Conservation (phyloP, 2,113 vertebrate genomes). For the Nanger granti region DNA sequence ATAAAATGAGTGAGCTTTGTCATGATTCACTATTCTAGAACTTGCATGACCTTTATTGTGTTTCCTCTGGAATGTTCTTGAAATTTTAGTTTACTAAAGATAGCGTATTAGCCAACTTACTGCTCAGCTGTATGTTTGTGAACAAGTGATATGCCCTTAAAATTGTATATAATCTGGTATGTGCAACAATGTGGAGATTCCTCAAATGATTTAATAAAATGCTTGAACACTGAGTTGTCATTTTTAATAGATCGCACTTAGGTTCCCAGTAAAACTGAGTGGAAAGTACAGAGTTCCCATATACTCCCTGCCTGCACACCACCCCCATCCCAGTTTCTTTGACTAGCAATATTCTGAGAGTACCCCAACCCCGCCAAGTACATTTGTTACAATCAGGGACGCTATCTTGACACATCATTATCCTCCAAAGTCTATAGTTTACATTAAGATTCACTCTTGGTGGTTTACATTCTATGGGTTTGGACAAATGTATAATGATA, state of each 20-base stretch:
- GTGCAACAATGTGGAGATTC: constrained; percentile 42
- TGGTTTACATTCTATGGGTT: background rate
- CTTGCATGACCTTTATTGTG: constrained; percentile 43
- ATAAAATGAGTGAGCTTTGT: background rate
- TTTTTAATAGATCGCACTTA: background rate
- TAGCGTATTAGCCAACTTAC: background rate
- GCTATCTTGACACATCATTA: background rate
- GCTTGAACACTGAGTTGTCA: constrained; percentile 42
- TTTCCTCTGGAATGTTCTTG: constrained; percentile 40
- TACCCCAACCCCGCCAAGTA: background rate
- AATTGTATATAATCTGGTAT: constrained; percentile 3
- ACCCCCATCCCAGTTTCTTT: background rate
- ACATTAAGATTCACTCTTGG: background rate
- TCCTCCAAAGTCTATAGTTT: background rate
- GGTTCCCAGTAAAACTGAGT: background rate
- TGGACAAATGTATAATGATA: background rate
- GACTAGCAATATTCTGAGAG: background rate
- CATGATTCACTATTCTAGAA: constrained; percentile 8
- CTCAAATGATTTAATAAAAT: constrained; percentile 73
- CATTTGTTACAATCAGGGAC: background rate
- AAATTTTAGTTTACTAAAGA: background rate
- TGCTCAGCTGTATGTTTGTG: background rate
- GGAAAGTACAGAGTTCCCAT: background rate
- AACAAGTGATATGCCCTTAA: constrained; percentile 30
- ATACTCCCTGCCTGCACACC: background rate